A percentile compares a stretch with the other conserved stretches of the same genome.
Evolutionary conservation across 2,113 vertebrate species (phyloP).

Genomic region (Aspiorhynchus laticeps): DNA sequence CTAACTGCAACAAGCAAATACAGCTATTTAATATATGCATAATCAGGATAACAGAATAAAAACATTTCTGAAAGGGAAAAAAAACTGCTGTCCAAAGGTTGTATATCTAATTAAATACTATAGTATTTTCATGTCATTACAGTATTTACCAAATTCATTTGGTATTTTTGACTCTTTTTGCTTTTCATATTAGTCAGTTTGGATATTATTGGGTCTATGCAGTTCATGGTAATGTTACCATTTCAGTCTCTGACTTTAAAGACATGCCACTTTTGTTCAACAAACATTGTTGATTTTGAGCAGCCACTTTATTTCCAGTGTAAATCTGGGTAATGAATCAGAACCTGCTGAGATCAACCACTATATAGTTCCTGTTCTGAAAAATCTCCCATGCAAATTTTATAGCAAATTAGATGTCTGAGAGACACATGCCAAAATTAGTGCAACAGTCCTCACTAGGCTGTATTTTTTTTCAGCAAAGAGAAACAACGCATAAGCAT

Average conservation of each 20-base stretch:
- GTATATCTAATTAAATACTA: not conserved
- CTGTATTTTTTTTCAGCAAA: not conserved
- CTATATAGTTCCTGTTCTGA: not conserved
- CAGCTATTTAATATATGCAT: not conserved
- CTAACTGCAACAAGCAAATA: not conserved
- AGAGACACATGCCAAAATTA: not conserved
- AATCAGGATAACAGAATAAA: not conserved
- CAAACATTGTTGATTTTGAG: not conserved
- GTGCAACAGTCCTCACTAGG: not conserved
- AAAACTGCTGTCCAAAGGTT: not conserved
- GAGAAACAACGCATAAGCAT: not conserved
- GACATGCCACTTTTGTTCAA: not conserved
- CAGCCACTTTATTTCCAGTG: not conserved
- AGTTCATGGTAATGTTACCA: not conserved
- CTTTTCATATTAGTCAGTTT: not conserved
- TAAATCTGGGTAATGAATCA: not conserved
- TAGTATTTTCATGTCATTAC: not conserved
- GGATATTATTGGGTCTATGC: not conserved
- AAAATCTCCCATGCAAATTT: slow-evolving; percentile 12
- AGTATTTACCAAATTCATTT: not conserved
- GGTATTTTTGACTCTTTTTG: not conserved
- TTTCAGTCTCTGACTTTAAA: not conserved
- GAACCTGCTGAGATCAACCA: not conserved
- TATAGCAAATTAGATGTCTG: not conserved
- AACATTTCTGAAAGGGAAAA: not conserved